Conservation (phyloP, 2,113 vertebrate genomes). For the Parus major region DNA sequence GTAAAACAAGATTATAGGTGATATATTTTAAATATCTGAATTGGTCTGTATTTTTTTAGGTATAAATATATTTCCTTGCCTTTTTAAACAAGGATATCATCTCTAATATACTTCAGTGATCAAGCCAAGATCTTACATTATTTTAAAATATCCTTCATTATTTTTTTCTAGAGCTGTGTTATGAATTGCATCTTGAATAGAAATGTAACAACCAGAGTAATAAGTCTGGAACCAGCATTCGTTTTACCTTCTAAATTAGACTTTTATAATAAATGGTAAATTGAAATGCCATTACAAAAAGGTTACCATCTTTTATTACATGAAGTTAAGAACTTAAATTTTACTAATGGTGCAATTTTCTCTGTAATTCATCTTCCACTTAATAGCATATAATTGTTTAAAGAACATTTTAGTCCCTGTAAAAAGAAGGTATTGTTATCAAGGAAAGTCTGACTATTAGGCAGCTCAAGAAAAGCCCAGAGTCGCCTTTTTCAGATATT, state of each 20-base stretch:
- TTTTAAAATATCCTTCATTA: neutral
- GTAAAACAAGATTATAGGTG: neutral
- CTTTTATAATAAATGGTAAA: conserved; percentile 63
- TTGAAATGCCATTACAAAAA: conserved; percentile 65
- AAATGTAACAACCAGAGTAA: conserved; percentile 7
- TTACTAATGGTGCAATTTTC: conserved; percentile 75
- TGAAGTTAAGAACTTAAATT: conserved; percentile 70
- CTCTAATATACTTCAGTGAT: neutral
- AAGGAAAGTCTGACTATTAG: conserved; percentile 4
- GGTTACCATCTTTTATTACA: conserved; percentile 61
- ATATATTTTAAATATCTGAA: neutral
- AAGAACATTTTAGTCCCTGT: conserved; percentile 55
- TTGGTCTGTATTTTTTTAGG: neutral
- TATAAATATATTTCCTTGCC: neutral
- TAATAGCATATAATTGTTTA: conserved; percentile 72
- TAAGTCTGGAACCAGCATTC: conserved; percentile 43
- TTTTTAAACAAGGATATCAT: neutral
- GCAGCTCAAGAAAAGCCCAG: neutral
- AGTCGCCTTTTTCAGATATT: neutral
- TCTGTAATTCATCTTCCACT: conserved; percentile 68
- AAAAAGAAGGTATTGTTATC: conserved; percentile 58
- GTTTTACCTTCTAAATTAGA: conserved; percentile 61
- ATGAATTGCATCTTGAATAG: conserved; percentile 27
- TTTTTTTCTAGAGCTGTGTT: conserved; percentile 21
- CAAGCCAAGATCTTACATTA: neutral